Conservation (phyloP, 2,797 vertebrate species). For the Momotus momota region DNA sequence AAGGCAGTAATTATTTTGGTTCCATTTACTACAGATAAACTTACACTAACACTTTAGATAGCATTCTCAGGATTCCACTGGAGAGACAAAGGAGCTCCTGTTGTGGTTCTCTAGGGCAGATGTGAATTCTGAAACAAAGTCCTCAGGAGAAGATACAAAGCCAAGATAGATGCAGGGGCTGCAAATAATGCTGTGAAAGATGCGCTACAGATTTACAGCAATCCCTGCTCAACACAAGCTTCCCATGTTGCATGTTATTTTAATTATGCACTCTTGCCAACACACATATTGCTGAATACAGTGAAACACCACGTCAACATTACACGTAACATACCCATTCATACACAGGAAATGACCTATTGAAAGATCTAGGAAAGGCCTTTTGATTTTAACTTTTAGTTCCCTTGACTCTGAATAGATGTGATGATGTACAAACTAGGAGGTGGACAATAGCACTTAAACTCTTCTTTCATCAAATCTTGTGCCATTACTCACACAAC, state of each 20-base stretch:
- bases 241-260: neutral
- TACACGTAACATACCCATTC: neutral
- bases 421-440: neutral
- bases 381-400: neutral
- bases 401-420: neutral
- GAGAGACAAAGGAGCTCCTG: neutral
- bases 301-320: neutral
- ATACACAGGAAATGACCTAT: neutral
- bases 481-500: neutral
- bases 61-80: conserved; percentile 20
- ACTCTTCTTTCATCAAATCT: neutral
- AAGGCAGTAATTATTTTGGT: neutral
- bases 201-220: neutral
- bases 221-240: neutral
- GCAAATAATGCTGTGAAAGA: neutral
- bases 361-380: neutral
- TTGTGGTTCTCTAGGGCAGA: neutral
- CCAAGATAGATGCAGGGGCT: neutral
- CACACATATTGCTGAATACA: neutral
- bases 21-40: neutral
- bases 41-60: neutral
- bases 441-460: neutral
- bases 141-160: conserved; percentile 13
- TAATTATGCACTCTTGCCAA: neutral
- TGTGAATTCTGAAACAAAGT: neutral